Conservation (phyloP, 2,888 invertebrate genomes). For the Unio delphinus region DNA sequence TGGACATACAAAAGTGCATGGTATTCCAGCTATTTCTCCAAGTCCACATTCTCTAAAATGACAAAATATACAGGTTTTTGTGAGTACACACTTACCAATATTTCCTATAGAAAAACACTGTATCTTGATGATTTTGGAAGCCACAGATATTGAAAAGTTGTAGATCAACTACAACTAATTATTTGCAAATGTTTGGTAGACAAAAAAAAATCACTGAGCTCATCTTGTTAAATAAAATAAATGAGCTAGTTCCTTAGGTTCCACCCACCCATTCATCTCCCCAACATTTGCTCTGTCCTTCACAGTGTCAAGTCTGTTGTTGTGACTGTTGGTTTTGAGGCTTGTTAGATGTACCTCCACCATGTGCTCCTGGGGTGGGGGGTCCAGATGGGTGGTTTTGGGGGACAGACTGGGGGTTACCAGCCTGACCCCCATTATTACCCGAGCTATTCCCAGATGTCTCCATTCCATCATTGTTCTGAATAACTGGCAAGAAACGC, state of each 20-base stretch:
- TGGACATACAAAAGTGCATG: background rate
- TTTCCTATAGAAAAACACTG: too few relatives aligned
- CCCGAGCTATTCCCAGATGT: slow-evolving; percentile 38
- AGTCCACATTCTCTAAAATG: too few relatives aligned
- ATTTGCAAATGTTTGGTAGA: background rate
- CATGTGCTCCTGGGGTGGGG: slow-evolving; percentile 39
- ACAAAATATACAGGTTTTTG: too few relatives aligned
- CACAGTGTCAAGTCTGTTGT: slow-evolving; percentile 48
- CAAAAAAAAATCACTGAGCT: background rate
- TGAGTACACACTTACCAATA: too few relatives aligned
- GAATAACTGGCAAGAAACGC: slow-evolving; percentile 52
- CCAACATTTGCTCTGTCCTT: slow-evolving; percentile 6
- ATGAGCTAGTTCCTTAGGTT: background rate
- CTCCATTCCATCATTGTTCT: slow-evolving; percentile 49
- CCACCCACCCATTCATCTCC: slow-evolving; percentile 1
- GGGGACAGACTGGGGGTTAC: slow-evolving; percentile 34
- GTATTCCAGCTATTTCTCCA: too few relatives aligned
- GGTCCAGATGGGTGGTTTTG: slow-evolving; percentile 39
- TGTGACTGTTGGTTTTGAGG: slow-evolving; percentile 31
- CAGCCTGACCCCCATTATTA: slow-evolving; percentile 35
- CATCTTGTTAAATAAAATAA: background rate
- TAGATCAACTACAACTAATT: background rate
- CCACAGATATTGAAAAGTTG: too few relatives aligned
- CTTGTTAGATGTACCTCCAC: slow-evolving; percentile 36
- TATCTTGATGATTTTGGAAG: too few relatives aligned